A percentile compares a stretch with the other conserved stretches of the same genome.
phyloP scores from a whole-genome alignment of 2,797 vertebrate genomes.

The Jordanella pulchra region DNA sequence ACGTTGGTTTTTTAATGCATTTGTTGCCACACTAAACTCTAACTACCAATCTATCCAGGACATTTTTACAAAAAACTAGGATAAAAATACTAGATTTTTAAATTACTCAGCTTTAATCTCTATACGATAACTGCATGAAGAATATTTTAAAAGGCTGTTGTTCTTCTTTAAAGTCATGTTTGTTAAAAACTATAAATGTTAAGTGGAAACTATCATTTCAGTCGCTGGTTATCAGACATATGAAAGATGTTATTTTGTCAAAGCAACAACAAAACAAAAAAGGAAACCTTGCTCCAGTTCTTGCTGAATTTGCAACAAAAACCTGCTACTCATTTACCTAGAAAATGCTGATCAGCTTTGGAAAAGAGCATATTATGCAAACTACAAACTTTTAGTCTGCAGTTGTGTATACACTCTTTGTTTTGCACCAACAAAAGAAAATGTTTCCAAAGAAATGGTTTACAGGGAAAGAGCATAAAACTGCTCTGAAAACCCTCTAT shows the following conservation, averaged over 20 bases:
- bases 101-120: not conserved
- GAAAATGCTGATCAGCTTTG: not conserved
- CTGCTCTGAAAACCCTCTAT: not conserved
- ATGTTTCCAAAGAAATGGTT: not conserved
- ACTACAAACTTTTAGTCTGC: not conserved
- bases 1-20: not conserved
- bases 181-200: not conserved
- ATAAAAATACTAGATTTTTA: not conserved
- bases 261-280: not conserved
- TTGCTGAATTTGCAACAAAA: not conserved
- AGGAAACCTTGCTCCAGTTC: not conserved
- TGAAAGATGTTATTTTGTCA: not conserved
- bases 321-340: not conserved
- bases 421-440: not conserved
- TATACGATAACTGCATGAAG: not conserved
- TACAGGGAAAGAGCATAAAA: not conserved
- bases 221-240: not conserved
- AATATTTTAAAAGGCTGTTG: not conserved
- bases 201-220: not conserved
- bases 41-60: not conserved
- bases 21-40: not conserved
- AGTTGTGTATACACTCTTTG: conserved; percentile 1
- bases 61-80: not conserved
- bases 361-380: not conserved
- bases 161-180: not conserved